Percentiles rank a stretch among this genome's conserved stretches.
These are phyloP conservation scores for Mamestra configurata DNA, from an alignment of 1,140 invertebrate species.

Conservation along the genomic window DNA sequence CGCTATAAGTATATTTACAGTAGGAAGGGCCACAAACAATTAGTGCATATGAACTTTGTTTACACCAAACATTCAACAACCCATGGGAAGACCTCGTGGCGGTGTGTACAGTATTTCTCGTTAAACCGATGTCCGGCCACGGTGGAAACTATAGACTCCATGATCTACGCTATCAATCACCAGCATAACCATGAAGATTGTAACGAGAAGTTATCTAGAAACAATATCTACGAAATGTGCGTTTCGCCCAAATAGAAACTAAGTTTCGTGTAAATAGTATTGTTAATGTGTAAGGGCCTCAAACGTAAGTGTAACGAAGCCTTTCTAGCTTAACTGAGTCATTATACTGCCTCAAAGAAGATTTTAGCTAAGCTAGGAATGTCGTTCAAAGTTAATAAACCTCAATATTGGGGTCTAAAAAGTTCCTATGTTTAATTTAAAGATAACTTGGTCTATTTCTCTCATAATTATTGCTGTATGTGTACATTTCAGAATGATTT, in stretches of 20 bases:
- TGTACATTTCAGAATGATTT: constrained; percentile 47
- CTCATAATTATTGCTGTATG: constrained; percentile 29
- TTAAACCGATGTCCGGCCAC: constrained; percentile 86
- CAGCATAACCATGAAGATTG: constrained; percentile 87
- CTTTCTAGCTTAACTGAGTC: constrained; percentile 25
- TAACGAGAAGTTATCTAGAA: constrained; percentile 83
- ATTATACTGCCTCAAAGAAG: no score
- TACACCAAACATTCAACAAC: constrained; percentile 87
- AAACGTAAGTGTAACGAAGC: constrained; percentile 24
- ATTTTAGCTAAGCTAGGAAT: constrained; percentile 15
- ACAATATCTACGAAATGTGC: constrained; percentile 87
- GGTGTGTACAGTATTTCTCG: constrained; percentile 87
- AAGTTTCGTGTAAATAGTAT: constrained; percentile 57
- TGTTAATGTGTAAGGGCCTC: constrained; percentile 50
- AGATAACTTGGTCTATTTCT: constrained; percentile 32
- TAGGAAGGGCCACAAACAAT: constrained; percentile 87
- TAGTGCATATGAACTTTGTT: constrained; percentile 87
- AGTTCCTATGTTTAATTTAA: constrained; percentile 68
- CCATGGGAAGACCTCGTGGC: constrained; percentile 87
- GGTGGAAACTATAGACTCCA: constrained; percentile 84
- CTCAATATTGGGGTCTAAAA: constrained; percentile 50
- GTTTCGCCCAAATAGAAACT: constrained; percentile 68
- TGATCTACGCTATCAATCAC: constrained; percentile 86
- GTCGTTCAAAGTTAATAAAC: constrained; percentile 19
- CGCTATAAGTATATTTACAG: constrained; percentile 87